Evolutionary conservation across 2,888 invertebrate species (phyloP), one percentile per base, ranked within the genome.

Genomic region (Drosophila nr. medialis): DNA sequence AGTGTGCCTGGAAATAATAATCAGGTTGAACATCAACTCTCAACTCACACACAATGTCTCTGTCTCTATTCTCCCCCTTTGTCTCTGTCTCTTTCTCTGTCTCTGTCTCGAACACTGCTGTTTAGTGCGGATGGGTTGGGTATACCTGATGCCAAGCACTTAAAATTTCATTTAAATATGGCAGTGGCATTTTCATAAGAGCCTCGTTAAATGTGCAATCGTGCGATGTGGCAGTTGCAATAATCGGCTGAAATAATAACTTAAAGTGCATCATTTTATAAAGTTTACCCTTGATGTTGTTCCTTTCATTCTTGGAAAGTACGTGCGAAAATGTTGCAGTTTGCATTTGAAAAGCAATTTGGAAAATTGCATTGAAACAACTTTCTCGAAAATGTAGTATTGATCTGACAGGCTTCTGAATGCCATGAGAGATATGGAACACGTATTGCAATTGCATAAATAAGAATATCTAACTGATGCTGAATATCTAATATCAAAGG

Each of bases 1-100:
- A 88, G 89, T 91, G 91, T 91, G 90, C 87, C 83, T 82, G 76
- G 90, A 89, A 90, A 90, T 88, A 89, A 80, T 89, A 89, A 90
- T 86, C 86, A 90, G 73, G 60, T 60, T 50, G 64, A 64, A 56
- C 63, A 51, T 58, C 69, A 56, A 60, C 63, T 53, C 42, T 45
- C 45, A 45, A 45, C 45, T 15, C 45, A 24, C 45, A 24, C 45
- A 45, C 45, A 45, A 24, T 45, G 34, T 45, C 54, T 29, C 27
- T 51, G 27, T 11, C 21, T 55, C 18, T 32, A 45, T 67, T 15
- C 45, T 48, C 21, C 51, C 24, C 3, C 36, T 48, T 27, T 55
- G 6, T 55, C 32, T 50, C 36, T 53, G 34, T 34, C 50, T 24
- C 13, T 32, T 40, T 64, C 18, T 49, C 50, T 68, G 45, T 40